Base-by-base conservation (phyloP, 2,888 invertebrate species). In the Baccha elongata region DNA sequence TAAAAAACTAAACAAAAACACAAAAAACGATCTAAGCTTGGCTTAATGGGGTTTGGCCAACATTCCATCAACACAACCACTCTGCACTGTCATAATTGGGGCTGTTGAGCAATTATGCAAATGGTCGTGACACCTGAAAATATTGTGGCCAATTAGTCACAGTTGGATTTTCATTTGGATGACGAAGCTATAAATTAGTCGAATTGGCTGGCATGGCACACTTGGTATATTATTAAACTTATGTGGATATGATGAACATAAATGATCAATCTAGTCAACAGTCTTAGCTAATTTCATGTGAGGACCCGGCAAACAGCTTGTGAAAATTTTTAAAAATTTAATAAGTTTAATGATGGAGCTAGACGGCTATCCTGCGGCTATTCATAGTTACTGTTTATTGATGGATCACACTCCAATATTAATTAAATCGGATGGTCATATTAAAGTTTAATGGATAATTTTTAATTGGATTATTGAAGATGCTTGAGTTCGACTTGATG, bases 101-200 rank as follows among this genome's bases (percentile, higher is more conserved):
- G 64, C 55, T 80, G 74, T 75, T 75, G 60, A 64, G 74, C 75
- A 81, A 81, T 81, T 81, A 81, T 81, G 81, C 75, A 81, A 81
- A 81, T 81, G 67, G 40, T 48, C 10, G 71, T 71, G 75, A 75
- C 81, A 75, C 71, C 71, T 81, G 81, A 76, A 81, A 71, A 81
- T 67, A 81, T 76, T 65, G 71, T 75, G 40, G 19, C 46, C 81
- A 72, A 81, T 81, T 75, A 75, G 71, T 81, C 75, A 81, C 26
- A 8, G 26, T 75, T 26, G 65, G 7, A 17, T 29, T 42, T 44
- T 35, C 35, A 58, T n/a, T 50, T 46, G 40, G 50, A 55, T 52
- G 67, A 60, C 67, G 21, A 26, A 15, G 26, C 15, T 21, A 35
- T 13, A 29, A 8, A 21, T 19, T 35, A 5, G 15, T 15, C 17